phyloP scores from a whole-genome alignment of 2,888 invertebrate genomes.

The Smittia aterrima region DNA sequence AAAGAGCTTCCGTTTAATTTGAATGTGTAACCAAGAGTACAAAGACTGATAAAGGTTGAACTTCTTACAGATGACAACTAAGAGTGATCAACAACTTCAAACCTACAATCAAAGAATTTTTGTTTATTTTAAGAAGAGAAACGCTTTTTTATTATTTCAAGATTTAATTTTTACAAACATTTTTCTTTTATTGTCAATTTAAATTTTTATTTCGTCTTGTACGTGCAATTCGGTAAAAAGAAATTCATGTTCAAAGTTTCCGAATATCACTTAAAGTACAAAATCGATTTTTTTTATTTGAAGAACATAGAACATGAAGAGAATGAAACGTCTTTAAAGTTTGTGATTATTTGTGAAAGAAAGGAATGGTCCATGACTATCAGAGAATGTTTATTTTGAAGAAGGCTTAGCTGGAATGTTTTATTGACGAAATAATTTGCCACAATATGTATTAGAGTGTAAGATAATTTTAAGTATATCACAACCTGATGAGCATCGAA shows the following conservation, averaged over 20 bases:
- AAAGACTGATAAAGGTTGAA: conserved; percentile 4
- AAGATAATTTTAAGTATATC: not conserved
- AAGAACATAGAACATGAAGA: too few relatives aligned
- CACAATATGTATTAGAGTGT: not conserved
- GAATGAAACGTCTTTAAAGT: too few relatives aligned
- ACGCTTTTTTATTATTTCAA: not conserved
- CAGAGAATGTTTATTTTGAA: too few relatives aligned
- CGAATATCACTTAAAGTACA: conserved; percentile 4
- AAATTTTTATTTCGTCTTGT: too few relatives aligned
- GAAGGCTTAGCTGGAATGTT: too few relatives aligned
- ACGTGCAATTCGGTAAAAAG: not conserved
- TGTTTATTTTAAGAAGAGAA: not conserved
- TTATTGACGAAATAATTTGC: too few relatives aligned
- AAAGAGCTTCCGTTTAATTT: not conserved
- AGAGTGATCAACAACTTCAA: not conserved
- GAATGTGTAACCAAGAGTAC: not conserved
- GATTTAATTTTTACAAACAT: too few relatives aligned
- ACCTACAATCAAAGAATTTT: not conserved
- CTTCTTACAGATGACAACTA: conserved; percentile 16
- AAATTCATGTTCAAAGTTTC: not conserved
- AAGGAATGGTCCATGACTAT: too few relatives aligned
- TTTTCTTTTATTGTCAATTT: too few relatives aligned
- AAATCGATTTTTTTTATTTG: not conserved
- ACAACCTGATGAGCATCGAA: not conserved
- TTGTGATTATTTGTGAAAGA: too few relatives aligned